Conservation (phyloP, 1,140 invertebrate genomes). For the Drosophila takahashii region DNA sequence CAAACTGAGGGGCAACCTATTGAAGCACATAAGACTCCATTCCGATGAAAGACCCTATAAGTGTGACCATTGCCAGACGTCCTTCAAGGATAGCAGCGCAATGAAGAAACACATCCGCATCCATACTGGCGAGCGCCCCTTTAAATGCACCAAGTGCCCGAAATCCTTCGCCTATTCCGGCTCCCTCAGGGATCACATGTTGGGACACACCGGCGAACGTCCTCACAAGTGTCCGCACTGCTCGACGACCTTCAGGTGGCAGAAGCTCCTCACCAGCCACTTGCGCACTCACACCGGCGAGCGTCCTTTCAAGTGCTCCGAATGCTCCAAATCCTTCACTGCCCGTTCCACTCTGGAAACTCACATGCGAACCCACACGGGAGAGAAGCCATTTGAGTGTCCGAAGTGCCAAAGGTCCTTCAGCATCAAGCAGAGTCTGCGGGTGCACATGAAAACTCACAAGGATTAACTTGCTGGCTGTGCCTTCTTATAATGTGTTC, state of each 20-base stretch:
- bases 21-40: not conserved
- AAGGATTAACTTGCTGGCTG: not conserved
- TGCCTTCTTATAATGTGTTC: not conserved
- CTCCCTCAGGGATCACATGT: not conserved
- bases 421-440: not conserved
- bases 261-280: not conserved
- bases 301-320: constrained; percentile 2
- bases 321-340: not conserved
- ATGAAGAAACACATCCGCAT: constrained; percentile 1
- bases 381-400: not conserved
- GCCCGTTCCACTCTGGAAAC: not conserved
- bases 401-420: not conserved
- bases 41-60: not conserved
- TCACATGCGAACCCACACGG: constrained; percentile 6
- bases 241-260: not conserved
- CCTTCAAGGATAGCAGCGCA: not conserved
- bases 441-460: not conserved
- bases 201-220: not conserved
- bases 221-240: constrained; percentile 1
- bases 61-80: not conserved
- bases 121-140: constrained; percentile 7
- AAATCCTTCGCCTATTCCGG: constrained; percentile 1
- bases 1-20: not conserved
- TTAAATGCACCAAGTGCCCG: constrained; percentile 3
- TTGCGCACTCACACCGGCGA: constrained; percentile 1